These are phyloP conservation scores for Cantharis flavilabris DNA, from an alignment of 2,888 invertebrate species.

Conservation along the genomic window DNA sequence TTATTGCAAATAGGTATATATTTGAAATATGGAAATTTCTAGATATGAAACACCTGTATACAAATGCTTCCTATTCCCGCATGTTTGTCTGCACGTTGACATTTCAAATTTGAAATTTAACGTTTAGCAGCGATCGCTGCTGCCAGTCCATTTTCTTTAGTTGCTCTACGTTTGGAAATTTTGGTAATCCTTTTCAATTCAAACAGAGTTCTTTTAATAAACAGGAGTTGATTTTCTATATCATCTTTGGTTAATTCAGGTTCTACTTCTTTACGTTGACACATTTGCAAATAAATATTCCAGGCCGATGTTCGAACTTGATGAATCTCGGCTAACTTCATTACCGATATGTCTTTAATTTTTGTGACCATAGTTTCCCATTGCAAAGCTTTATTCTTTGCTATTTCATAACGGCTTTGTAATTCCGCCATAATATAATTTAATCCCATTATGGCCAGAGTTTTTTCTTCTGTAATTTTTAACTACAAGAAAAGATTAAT, in stretches of 20 bases:
- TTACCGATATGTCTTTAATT: slow-evolving; percentile 62
- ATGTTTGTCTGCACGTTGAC: not conserved
- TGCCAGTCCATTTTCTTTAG: not conserved
- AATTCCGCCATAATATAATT: slow-evolving; percentile 66
- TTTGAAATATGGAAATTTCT: not conserved
- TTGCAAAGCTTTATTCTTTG: slow-evolving; percentile 62
- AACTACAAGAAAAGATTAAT: slow-evolving; percentile 44
- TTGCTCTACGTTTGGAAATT: slow-evolving; percentile 16
- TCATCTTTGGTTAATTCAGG: slow-evolving; percentile 56
- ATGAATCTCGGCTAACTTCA: slow-evolving; percentile 61
- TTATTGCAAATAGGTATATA: not conserved
- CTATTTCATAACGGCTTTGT: slow-evolving; percentile 64
- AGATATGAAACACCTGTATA: not conserved
- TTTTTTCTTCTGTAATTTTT: slow-evolving; percentile 63
- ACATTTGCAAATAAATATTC: slow-evolving; percentile 67
- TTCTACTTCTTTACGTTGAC: slow-evolving; percentile 58
- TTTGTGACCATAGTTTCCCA: slow-evolving; percentile 66
- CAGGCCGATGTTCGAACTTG: slow-evolving; percentile 64
- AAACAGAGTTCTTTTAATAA: slow-evolving; percentile 64
- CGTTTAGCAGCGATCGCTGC: not conserved
- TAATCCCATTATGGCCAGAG: slow-evolving; percentile 65
- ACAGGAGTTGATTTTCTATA: slow-evolving; percentile 65
- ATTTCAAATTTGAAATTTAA: not conserved
- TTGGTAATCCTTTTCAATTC: slow-evolving; percentile 49
- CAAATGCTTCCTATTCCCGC: not conserved